Evolutionary conservation across 2,113 vertebrate genomes (phyloP), one percentile per base, ranked within the genome.

Genomic region (Podiceps cristatus): DNA sequence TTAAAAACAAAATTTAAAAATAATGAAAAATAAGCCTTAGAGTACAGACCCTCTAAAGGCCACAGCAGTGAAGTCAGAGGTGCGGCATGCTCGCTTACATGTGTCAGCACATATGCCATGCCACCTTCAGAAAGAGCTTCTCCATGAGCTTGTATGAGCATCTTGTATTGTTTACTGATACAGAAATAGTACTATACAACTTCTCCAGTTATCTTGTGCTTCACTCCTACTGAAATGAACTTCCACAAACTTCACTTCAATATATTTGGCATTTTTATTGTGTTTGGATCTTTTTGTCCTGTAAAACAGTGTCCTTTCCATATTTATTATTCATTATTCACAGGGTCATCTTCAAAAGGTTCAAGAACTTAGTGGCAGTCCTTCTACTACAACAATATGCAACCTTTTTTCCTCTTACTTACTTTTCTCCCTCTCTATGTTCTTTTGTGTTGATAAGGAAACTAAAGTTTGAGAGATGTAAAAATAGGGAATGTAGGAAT

Each of bases 211-310:
- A 25, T 80, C 37, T 56, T 40, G 40, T 94, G 64, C 47, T 95
- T 93, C 42, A 33, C 59, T 88, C 47, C 85, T 72, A 52, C 78
- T 92, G 75, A 95, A 97, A 91, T 44, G 66, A 85, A 84, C 94
- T 95, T 95, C 52, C 66, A 74, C 86, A 81, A 77, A 82, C 45
- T 42, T 62, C 55, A 76, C 83, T 91, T 94, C 71, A 74, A 79
- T 77, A 59, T 67, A 40, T 81, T 96, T 97, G 93, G 96, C 63
- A 90, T 92, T 95, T 96, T 87, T 90, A 79, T 97, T 95, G 71
- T 96, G 84, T 50, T 94, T 62, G 50, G 60, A 72, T 95, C 59
- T 74, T 94, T 94, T 90, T 96, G 73, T 89, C 77, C 67, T 92
- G 77, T 94, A 95, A 90, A 95, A 92, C 42, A 80, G 59, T 81